Percentiles rank a stretch among this genome's conserved stretches.
Evolutionary conservation across 2,797 vertebrate species (phyloP).

Genomic region (Benthosema pterotum): DNA sequence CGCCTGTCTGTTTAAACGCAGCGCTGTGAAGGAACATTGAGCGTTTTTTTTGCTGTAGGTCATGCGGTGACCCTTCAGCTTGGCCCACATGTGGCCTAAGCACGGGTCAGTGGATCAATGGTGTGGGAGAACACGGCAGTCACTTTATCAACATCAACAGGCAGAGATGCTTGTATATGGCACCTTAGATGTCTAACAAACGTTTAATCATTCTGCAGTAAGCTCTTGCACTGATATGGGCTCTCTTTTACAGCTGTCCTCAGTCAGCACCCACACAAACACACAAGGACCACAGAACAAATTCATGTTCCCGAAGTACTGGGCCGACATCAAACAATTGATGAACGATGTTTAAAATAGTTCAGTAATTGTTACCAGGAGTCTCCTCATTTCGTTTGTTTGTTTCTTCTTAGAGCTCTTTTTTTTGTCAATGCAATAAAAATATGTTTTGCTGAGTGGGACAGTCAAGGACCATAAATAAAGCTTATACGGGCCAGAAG

Average conservation of each 20-base stretch:
- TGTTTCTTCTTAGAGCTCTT: constrained; percentile 38
- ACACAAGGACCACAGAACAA: neutral
- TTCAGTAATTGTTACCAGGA: constrained; percentile 62
- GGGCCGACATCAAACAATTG: constrained; percentile 44
- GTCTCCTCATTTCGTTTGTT: constrained; percentile 50
- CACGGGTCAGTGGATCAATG: constrained; percentile 41
- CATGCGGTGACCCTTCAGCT: constrained; percentile 45
- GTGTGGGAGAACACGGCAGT: constrained; percentile 18
- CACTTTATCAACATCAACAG: constrained; percentile 50
- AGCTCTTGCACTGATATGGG: constrained; percentile 1
- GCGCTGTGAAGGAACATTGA: constrained; percentile 39
- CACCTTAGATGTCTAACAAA: constrained; percentile 26
- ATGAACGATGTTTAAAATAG: constrained; percentile 54
- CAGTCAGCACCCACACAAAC: neutral
- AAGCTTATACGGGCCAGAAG: constrained; percentile 46
- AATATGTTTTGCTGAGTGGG: constrained; percentile 47
- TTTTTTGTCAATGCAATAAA: constrained; percentile 51
- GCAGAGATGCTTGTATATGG: constrained; percentile 24
- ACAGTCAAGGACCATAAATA: constrained; percentile 62
- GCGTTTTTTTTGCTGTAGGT: constrained; percentile 63
- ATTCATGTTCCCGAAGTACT: constrained; percentile 22
- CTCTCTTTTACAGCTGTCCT: constrained; percentile 1
- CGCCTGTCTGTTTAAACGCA: constrained; percentile 38
- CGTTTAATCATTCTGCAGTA: constrained; percentile 14
- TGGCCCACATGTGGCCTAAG: constrained; percentile 31